These are phyloP conservation scores for Sinosuthora webbiana DNA, from an alignment of 2,113 vertebrate species.

Conservation along the genomic window DNA sequence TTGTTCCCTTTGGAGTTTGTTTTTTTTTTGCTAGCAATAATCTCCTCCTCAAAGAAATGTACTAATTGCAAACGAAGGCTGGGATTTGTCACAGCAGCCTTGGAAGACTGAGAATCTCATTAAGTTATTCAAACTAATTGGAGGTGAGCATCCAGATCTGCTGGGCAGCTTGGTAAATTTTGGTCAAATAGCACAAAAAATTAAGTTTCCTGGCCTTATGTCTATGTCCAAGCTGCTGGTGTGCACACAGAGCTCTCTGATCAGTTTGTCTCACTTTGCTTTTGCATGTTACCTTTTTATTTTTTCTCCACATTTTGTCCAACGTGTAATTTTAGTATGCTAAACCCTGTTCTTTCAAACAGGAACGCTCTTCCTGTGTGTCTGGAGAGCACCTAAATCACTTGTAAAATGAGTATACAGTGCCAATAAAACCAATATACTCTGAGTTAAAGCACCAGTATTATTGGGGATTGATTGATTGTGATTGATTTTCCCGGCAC, in stretches of 20 bases:
- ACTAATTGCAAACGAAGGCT: background rate
- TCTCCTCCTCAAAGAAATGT: background rate
- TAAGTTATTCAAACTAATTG: background rate
- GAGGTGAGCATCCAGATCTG: background rate
- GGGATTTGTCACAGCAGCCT: background rate
- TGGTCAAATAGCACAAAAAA: conserved; percentile 3
- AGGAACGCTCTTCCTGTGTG: background rate
- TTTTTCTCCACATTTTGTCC: background rate
- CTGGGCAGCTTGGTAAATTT: background rate
- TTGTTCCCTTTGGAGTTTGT: background rate
- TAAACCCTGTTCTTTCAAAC: background rate
- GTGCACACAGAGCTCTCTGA: background rate
- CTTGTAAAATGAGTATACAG: background rate
- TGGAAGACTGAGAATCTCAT: background rate
- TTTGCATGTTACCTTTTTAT: background rate
- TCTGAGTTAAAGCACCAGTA: background rate
- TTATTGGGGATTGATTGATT: background rate
- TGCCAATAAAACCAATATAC: background rate
- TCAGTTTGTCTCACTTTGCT: background rate
- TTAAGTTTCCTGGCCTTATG: background rate
- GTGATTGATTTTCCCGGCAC: background rate
- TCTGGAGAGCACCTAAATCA: background rate
- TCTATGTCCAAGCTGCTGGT: background rate
- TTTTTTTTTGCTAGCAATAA: background rate
- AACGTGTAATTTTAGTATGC: background rate